These are phyloP conservation scores for Odontophorus gujanensis DNA, from an alignment of 2,113 vertebrate species.

Conservation along the genomic window DNA sequence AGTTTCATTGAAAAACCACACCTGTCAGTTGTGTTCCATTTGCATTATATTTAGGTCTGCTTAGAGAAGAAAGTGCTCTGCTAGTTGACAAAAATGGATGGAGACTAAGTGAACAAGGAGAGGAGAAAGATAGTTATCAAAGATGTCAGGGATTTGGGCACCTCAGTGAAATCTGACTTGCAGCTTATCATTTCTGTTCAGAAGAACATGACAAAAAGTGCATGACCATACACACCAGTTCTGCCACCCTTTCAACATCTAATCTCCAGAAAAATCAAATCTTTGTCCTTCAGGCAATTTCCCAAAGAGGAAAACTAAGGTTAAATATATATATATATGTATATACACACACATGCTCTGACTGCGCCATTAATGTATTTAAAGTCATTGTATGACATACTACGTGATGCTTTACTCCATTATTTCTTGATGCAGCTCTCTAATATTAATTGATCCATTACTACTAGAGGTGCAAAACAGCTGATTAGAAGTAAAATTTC, in stretches of 20 bases:
- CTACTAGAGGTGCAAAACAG: not conserved
- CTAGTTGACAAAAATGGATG: not conserved
- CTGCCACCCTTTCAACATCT: not conserved
- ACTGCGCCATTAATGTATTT: not conserved
- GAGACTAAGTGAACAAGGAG: not conserved
- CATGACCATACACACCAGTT: not conserved
- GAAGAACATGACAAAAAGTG: not conserved
- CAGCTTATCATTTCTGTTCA: not conserved
- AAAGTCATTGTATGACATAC: fast-evolving
- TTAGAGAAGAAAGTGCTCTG: not conserved
- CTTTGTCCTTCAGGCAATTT: not conserved
- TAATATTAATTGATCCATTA: not conserved
- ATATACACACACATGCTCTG: not conserved
- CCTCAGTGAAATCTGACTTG: not conserved
- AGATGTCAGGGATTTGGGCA: not conserved
- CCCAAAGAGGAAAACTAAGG: not conserved
- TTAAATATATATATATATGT: not conserved
- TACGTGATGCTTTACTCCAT: too few species aligned
- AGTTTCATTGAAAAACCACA: not conserved
- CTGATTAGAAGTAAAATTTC: not conserved
- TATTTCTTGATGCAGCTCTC: not conserved
- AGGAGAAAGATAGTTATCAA: not conserved
- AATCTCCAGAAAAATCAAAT: not conserved
- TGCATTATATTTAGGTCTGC: not conserved
- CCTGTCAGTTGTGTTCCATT: not conserved